Evolutionary conservation across 92 coral and sea anemone genomes (phyloP).

Genomic region (Montipora capitata): DNA sequence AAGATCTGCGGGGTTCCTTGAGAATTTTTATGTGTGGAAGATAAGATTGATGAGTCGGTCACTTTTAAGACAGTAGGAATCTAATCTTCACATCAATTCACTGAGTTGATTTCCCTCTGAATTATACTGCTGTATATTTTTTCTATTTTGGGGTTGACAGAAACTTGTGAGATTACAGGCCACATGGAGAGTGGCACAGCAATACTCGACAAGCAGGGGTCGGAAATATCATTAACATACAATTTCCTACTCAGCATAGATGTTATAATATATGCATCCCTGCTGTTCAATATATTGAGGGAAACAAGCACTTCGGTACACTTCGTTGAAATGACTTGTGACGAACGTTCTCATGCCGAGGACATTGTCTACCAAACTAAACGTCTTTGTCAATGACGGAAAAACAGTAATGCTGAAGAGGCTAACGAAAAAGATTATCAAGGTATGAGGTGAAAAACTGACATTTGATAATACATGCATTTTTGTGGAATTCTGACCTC

Average conservation of each 20-base stretch:
- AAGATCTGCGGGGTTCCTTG: not conserved
- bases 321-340: not conserved
- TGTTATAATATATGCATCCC: conserved; percentile 1
- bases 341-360: not conserved
- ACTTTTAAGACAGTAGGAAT: not conserved
- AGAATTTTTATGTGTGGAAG: not conserved
- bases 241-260: conserved; percentile 8
- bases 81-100: conserved; percentile 1
- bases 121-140: not conserved
- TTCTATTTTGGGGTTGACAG: conserved; percentile 4
- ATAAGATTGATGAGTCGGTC: not conserved
- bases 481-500: not conserved
- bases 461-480: not conserved
- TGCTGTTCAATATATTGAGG: conserved; percentile 6
- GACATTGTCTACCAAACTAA: not conserved
- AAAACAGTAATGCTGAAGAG: conserved; percentile 12
- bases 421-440: conserved; percentile 22
- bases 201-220: conserved; percentile 11
- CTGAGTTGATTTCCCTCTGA: not conserved
- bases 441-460: conserved; percentile 21
- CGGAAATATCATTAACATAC: not conserved
- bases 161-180: conserved; percentile 42
- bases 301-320: not conserved
- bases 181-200: not conserved
- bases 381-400: not conserved